Evolutionary conservation across 2,888 invertebrate genomes (phyloP).

Genomic region (Lasioglossum leucozonium): DNA sequence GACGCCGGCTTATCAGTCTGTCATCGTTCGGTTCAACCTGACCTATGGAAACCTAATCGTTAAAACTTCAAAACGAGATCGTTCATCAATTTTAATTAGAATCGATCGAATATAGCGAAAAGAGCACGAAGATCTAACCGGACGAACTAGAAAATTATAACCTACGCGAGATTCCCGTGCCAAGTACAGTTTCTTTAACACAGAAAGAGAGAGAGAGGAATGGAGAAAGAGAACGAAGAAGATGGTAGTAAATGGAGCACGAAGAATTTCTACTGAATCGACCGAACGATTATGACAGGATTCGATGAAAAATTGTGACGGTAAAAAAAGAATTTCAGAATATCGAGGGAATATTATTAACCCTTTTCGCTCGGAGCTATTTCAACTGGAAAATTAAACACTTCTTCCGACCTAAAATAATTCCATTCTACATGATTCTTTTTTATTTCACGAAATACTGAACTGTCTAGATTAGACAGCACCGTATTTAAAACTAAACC

Average conservation of each 20-base stretch:
- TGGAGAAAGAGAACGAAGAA: not conserved
- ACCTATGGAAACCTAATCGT: not conserved
- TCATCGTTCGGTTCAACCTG: not conserved
- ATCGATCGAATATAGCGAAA: too few species aligned
- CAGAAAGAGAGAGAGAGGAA: not conserved
- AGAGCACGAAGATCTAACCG: too few species aligned
- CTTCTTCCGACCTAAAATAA: too few species aligned
- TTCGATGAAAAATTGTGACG: not conserved
- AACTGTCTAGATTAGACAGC: too few species aligned
- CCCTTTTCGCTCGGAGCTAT: too few species aligned
- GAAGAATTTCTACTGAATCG: not conserved
- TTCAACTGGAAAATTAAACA: too few species aligned
- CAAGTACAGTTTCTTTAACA: not conserved
- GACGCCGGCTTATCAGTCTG: not conserved
- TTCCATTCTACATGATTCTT: too few species aligned
- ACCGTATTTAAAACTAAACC: too few species aligned
- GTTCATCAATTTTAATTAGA: not conserved
- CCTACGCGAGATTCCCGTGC: not conserved
- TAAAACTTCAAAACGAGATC: not conserved
- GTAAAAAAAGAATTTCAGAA: not conserved
- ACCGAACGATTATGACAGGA: not conserved
- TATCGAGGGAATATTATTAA: not conserved
- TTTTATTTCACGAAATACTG: too few species aligned
- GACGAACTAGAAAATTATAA: not conserved
- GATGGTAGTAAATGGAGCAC: not conserved